Evolutionary conservation across 1,140 invertebrate genomes (phyloP), one percentile per base, ranked within the genome.

Genomic region (Metopolophium dirhodum): DNA sequence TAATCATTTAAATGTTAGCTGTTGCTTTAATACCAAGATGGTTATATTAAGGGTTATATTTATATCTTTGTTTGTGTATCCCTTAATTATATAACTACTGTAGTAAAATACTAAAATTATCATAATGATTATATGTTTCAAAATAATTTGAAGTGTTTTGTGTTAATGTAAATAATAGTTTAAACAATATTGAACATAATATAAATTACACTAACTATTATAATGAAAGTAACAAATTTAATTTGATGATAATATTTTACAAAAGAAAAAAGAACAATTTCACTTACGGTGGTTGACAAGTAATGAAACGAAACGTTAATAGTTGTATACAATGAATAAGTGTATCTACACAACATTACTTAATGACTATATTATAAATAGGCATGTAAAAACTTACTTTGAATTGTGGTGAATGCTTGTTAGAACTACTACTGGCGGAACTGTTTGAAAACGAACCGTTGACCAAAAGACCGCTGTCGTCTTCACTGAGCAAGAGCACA

Each of bases 381-480:
- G 11, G 0, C 61, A 1, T 4, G 11, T n/a, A 68, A 91, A 90
- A 41, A 83, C 47, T 51, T 82, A 91, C 90, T 91, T 77, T 37
- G n/a, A 47, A n/a, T n/a, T 49, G 41, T 6, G 45, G 35, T 11
- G 90, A 91, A 77, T 83, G 41, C 37, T 82, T 57, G 35, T 82
- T 82, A 14, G 77, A 91, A 83, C 37, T 83, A 26, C 82, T 54
- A n/a, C 91, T 93, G 49, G 47, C 22, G 23, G 91, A 93, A 57
- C 90, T 92, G 47, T 83, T 92, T 51, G 77, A 92, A 41, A 35
- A 92, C 30, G 90, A 92, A 26, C 68, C 45, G 35, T 92, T 92
- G 23, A 92, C 90, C 68, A 92, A 83, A 8, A 93, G 30, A 41
- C 90, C 90, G 11, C 91, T 93, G 68, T 93, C 77, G 30, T 93